Base-by-base conservation (phyloP, 2,797 vertebrate genomes). In the Cossypha caffra region DNA sequence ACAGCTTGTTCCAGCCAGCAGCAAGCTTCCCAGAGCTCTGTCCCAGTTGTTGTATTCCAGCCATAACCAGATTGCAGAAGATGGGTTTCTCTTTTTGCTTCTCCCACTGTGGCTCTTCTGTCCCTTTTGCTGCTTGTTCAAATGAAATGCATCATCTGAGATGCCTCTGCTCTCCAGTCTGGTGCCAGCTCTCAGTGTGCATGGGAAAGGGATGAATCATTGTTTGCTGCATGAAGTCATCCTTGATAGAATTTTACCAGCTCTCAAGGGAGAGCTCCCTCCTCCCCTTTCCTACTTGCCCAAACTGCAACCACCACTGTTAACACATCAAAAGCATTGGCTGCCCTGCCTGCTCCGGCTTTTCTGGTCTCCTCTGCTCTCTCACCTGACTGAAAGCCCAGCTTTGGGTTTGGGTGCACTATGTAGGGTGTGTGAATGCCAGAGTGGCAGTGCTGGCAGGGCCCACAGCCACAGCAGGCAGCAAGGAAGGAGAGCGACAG, bases 131-230 rank as follows among this genome's bases (percentile, higher is more conserved):
- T 92, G 71, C 75, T 91, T 37, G 1, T 73, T 90, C 91, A 57
- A 78, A 83, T 66, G 90, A 92, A 92, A 90, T 88, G 79, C 87
- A 93, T 91, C 76, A 90, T 94, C 78, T 62, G 82, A 94, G 90
- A 85, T 94, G 85, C 75, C 50, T 93, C 88, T 50, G 79, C 79
- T 96, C 72, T 90, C 68, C 66, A 5, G 75, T 82, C 90, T 86
- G 61, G 26, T 91, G 82, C 75, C 93, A 80, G 91, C 82, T 83
- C 50, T 31, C 9, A 4, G 78, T 10, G 64, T 88, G 94, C 1
- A n/a, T 94, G 85, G 94, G 94, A 91, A 94, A 96, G 31, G 69
- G 82, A 94, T 96, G 94, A 96, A 94, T 96, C 96, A 96, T 88
- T 96, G 88, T 94, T 94, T 93, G 94, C 94, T 3, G 73, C 93